Evolutionary conservation across 2,113 vertebrate genomes (phyloP), one percentile per base, ranked within the genome.

Genomic region (Laticauda colubrina): DNA sequence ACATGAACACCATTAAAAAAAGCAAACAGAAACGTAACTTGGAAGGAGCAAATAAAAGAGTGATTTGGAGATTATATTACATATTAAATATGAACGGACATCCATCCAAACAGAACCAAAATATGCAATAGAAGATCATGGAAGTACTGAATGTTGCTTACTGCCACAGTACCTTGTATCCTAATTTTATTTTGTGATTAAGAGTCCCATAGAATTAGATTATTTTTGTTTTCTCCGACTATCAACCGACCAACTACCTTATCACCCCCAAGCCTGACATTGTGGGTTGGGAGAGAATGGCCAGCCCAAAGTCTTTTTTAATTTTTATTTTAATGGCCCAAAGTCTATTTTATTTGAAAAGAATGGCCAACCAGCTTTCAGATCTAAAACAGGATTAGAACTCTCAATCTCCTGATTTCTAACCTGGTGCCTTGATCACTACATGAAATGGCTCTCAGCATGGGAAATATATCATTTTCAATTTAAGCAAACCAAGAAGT

Each of bases 61-160:
- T 88, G 91, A 90, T 24, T 5, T 75, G 92, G 12, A 93, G 90
- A 39, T 93, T 95, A 95, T 91, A 94, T 91, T 94, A 45, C 5
- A 45, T 91, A 89, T 91, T 3, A 0, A 95, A 94, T 91, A 90
- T 85, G 93, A 89, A 43, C 56, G 95, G 95, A 95, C 94, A 92
- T 95, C 95, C 91, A 34, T 95, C 95, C 93, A 96, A 94, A 91
- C 90, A 95, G 94, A 93, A 92, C 89, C 94, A 94, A 87, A 48
- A 85, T 45, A 94, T 95, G 93, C 96, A 95, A 91, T 81, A 61
- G 3, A 93, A 95, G 85, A 93, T 90, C 34, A 57, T 90, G 94
- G 91, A 69, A 95, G 95, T 91, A 24, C 45, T 53, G 95, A 95
- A 92, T 91, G 95, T 92, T 93, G 14, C 89, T 91, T 94, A 92